Conservation (phyloP, 2,113 vertebrate genomes). For the Tringa solitaria region DNA sequence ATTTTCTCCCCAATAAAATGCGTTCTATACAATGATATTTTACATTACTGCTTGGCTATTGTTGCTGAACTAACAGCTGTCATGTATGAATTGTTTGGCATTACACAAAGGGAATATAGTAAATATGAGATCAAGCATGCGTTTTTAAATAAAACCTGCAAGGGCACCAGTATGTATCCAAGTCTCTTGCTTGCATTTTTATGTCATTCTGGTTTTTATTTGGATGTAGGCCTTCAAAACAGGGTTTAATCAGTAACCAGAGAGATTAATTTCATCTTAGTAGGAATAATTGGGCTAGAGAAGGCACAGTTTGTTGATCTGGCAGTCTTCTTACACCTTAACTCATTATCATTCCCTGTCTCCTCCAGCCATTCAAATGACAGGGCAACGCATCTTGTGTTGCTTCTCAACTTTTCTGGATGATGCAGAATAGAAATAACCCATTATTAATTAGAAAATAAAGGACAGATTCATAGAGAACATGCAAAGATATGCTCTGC, state of each 20-base stretch:
- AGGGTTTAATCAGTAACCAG: background rate
- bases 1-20: background rate
- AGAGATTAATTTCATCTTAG: background rate
- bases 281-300: background rate
- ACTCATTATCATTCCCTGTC: background rate
- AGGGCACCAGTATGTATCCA: background rate
- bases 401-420: background rate
- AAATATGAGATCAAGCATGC: fast-evolving
- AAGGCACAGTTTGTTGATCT: background rate
- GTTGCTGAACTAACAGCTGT: background rate
- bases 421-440: background rate
- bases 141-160: background rate
- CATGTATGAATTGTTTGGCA: background rate
- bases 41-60: background rate
- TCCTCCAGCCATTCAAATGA: background rate
- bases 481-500: background rate
- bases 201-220: background rate
- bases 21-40: background rate
- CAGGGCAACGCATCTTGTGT: background rate
- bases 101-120: background rate
- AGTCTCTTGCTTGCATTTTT: background rate
- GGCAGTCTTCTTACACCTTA: background rate
- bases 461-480: background rate
- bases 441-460: background rate
- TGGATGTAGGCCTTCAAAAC: background rate